These are phyloP conservation scores for Anableps anableps DNA, from an alignment of 2,797 vertebrate species.

Conservation along the genomic window DNA sequence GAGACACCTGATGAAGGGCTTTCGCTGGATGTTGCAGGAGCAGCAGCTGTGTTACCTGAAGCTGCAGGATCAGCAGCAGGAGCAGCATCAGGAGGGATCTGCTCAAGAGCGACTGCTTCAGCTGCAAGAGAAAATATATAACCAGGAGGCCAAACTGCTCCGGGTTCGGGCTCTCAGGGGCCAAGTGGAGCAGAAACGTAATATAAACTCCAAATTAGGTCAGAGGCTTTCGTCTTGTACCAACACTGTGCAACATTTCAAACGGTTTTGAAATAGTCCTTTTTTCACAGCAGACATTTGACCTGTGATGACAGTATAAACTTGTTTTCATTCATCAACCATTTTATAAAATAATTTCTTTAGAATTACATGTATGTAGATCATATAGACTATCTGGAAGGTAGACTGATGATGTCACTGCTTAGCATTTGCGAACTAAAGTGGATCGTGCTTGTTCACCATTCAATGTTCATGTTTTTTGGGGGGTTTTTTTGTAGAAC, in stretches of 20 bases:
- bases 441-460: too few relatives aligned
- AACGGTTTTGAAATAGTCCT: background rate
- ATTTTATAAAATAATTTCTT: background rate
- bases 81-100: slow-evolving; percentile 84
- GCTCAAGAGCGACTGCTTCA: slow-evolving; percentile 90
- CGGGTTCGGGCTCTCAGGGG: slow-evolving; percentile 91
- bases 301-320: background rate
- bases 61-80: slow-evolving; percentile 79
- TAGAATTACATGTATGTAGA: background rate
- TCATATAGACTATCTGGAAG: background rate
- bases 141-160: slow-evolving; percentile 92
- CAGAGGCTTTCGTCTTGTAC: slow-evolving; percentile 43
- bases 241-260: background rate
- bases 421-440: too few relatives aligned
- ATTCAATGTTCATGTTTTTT: too few relatives aligned
- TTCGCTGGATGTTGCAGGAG: slow-evolving; percentile 77
- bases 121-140: slow-evolving; percentile 89
- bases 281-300: background rate
- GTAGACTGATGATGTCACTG: too few relatives aligned
- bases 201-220: slow-evolving; percentile 93
- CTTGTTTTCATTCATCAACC: background rate
- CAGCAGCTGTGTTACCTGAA: slow-evolving; percentile 87
- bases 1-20: background rate
- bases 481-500: too few relatives aligned
- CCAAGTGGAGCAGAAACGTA: slow-evolving; percentile 93